Conservation (phyloP, 2,113 vertebrate genomes). For the Boulengerochromis microlepis region DNA sequence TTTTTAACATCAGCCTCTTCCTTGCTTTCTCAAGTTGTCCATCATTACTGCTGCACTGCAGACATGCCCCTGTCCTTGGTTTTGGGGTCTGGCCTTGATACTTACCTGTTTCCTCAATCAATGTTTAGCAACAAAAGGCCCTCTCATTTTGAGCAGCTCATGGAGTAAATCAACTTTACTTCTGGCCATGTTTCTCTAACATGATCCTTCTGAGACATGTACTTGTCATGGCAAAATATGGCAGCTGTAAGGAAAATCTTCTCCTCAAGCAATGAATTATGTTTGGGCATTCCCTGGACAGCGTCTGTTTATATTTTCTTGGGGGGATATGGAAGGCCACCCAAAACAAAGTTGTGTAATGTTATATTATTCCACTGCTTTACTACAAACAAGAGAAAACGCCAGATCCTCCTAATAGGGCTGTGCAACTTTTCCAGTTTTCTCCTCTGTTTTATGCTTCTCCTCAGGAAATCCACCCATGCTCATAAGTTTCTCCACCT, state of each 20-base stretch:
- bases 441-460: conserved; percentile 63
- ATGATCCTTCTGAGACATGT: conserved; percentile 52
- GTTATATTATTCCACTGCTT: conserved; percentile 66
- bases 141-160: conserved; percentile 28
- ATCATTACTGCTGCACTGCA: neutral
- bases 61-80: conserved; percentile 35
- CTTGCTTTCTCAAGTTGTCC: conserved; percentile 1
- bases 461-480: conserved; percentile 65
- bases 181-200: conserved; percentile 29
- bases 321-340: conserved; percentile 62
- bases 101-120: conserved; percentile 63
- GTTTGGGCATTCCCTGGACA: conserved; percentile 55
- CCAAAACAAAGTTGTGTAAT: conserved; percentile 70
- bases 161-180: conserved; percentile 52
- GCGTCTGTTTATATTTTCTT: conserved; percentile 59
- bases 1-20: neutral
- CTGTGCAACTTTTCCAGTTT: conserved; percentile 52
- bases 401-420: conserved; percentile 42
- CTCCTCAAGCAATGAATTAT: conserved; percentile 58
- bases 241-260: conserved; percentile 44
- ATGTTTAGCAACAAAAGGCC: conserved; percentile 29
- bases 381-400: conserved; percentile 58
- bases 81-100: conserved; percentile 37
- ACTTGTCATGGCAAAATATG: conserved; percentile 54
- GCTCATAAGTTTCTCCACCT: conserved; percentile 72